phyloP scores from a whole-genome alignment of 1,140 invertebrate species.

The Armadillidium nasatum region DNA sequence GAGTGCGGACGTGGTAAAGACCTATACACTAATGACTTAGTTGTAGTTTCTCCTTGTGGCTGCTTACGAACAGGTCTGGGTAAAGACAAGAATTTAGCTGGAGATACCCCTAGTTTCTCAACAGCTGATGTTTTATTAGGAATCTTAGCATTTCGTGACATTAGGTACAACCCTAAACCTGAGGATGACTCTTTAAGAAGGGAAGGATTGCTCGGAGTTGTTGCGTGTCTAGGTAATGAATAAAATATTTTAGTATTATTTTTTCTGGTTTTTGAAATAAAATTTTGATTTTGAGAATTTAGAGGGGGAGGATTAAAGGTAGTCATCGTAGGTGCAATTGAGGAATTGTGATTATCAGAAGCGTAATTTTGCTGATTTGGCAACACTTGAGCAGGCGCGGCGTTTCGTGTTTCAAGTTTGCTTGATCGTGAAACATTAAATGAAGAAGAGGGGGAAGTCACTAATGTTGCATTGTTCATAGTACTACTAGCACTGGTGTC shows the following conservation, averaged over 20 bases:
- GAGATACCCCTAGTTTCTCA: constrained; percentile 25
- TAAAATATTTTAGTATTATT: constrained; percentile 14
- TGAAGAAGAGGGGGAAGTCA: background rate
- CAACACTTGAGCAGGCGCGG: background rate
- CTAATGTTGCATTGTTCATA: constrained; percentile 19
- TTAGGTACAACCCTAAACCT: constrained; percentile 26
- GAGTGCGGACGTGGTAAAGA: constrained; percentile 21
- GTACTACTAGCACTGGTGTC: constrained; percentile 19
- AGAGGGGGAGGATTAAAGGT: background rate
- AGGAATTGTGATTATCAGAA: background rate
- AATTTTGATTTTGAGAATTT: background rate
- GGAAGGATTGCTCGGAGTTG: constrained; percentile 20
- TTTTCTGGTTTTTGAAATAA: background rate
- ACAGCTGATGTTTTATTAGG: constrained; percentile 24
- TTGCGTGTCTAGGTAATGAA: constrained; percentile 25
- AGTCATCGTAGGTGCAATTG: constrained; percentile 12
- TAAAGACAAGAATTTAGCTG: background rate
- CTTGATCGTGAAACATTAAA: constrained; percentile 19
- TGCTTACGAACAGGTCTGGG: constrained; percentile 1
- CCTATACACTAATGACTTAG: constrained; percentile 23
- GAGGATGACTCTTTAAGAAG: constrained; percentile 22
- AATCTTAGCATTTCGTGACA: constrained; percentile 19
- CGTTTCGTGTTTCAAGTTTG: constrained; percentile 5
- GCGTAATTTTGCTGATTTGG: background rate
- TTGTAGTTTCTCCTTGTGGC: background rate